Conservation (phyloP, 2,888 invertebrate genomes). For the Drosophila lutescens region DNA sequence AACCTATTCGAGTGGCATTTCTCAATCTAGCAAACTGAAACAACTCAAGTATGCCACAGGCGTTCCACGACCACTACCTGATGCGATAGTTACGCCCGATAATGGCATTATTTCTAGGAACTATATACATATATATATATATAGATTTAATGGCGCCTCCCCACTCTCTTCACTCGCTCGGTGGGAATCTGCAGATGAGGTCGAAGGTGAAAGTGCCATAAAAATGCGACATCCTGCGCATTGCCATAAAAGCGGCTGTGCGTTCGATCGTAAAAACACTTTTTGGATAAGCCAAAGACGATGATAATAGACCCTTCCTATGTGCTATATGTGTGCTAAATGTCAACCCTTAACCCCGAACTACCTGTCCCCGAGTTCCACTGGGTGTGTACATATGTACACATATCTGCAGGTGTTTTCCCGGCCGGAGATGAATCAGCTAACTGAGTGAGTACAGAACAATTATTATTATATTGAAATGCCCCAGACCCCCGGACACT, state of each 20-base stretch:
- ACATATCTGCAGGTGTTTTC: conserved; percentile 37
- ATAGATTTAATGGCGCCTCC: conserved; percentile 32
- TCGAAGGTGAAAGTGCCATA: conserved; percentile 40
- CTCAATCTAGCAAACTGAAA: not conserved
- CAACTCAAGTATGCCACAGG: not conserved
- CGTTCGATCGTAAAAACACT: conserved; percentile 34
- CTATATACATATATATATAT: not conserved
- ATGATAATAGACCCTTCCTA: conserved; percentile 16
- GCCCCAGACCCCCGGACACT: conserved; percentile 1
- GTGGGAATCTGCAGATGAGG: conserved; percentile 28
- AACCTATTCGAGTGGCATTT: not conserved
- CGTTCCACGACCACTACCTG: conserved; percentile 23
- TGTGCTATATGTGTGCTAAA: not conserved
- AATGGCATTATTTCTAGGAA: conserved; percentile 28
- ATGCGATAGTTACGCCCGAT: conserved; percentile 28
- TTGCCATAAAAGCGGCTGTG: conserved; percentile 23
- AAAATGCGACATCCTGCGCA: conserved; percentile 42
- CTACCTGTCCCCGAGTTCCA: conserved; percentile 13
- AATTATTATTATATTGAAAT: conserved; percentile 33
- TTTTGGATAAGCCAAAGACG: conserved; percentile 9
- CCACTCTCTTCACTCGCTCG: not conserved
- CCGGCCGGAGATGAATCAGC: conserved; percentile 37
- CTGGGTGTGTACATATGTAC: not conserved
- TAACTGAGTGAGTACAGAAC: conserved; percentile 24
- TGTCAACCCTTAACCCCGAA: conserved; percentile 14